A percentile compares a stretch with the other conserved stretches of the same genome.
Conservation (phyloP, 2,113 vertebrate species). For the Microcebus jonahi region DNA sequence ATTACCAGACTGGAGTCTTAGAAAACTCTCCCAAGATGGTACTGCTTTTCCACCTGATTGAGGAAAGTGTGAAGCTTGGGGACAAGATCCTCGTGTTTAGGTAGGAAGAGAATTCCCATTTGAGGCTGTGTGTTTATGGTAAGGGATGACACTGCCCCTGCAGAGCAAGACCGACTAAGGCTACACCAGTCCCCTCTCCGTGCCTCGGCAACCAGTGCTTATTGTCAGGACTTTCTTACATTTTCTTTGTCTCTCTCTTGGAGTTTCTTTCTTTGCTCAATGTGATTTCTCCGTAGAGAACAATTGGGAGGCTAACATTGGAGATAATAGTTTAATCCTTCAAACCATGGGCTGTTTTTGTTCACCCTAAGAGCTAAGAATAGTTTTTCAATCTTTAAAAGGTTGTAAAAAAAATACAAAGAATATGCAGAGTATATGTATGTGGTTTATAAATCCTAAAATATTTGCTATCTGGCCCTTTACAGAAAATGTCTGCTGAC, state of each 20-base stretch:
- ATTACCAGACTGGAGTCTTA: slow-evolving; percentile 94
- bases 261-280: neutral
- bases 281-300: neutral
- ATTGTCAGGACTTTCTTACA: neutral
- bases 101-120: slow-evolving; percentile 82
- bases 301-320: neutral
- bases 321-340: slow-evolving; percentile 13
- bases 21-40: slow-evolving; percentile 99
- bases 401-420: neutral
- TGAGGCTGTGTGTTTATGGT: neutral
- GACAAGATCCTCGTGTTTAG: slow-evolving; percentile 99
- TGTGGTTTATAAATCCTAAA: slow-evolving; percentile 8
- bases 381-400: slow-evolving; percentile 23
- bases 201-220: neutral
- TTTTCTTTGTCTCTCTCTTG: slow-evolving; percentile 44
- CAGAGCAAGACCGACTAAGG: neutral
- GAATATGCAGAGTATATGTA: neutral
- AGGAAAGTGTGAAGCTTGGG: slow-evolving; percentile 93
- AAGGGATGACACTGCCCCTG: neutral
- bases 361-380: neutral
- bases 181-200: neutral
- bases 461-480: neutral
- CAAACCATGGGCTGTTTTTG: neutral
- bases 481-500: neutral
- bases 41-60: slow-evolving; percentile 97